A percentile compares a stretch with the other conserved stretches of the same genome.
phyloP scores from a whole-genome alignment of 2,888 invertebrate species.

The Sthenelais limicola region DNA sequence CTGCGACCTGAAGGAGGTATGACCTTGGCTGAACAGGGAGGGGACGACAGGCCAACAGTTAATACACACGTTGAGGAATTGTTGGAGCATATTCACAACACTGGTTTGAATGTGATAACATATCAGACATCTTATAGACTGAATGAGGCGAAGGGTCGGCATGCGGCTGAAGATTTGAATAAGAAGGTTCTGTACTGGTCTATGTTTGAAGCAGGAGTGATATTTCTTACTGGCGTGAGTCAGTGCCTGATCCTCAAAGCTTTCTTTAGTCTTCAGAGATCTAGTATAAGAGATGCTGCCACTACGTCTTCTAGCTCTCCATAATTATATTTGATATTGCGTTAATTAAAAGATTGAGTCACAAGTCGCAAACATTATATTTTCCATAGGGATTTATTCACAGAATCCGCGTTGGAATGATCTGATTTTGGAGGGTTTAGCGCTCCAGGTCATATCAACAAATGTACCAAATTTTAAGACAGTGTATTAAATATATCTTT shows the following conservation, averaged over 20 bases:
- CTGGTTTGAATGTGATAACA: slow-evolving; percentile 49
- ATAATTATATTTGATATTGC: no score
- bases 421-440: no score
- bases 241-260: slow-evolving; percentile 65
- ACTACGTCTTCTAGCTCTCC: no score
- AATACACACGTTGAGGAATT: slow-evolving; percentile 54
- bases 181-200: slow-evolving; percentile 64
- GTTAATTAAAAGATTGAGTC: no score
- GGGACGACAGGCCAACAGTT: slow-evolving; percentile 58
- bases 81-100: slow-evolving; percentile 47
- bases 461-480: no score
- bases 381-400: no score
- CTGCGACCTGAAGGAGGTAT: slow-evolving; percentile 58
- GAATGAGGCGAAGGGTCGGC: slow-evolving; percentile 64
- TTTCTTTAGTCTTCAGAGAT: slow-evolving; percentile 58
- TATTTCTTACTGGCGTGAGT: slow-evolving; percentile 64
- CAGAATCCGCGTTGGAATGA: no score
- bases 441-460: no score
- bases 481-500: no score
- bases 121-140: slow-evolving; percentile 62
- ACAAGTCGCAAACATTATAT: no score
- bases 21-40: slow-evolving; percentile 60
- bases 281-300: no score
- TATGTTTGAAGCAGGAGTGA: slow-evolving; percentile 58
- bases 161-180: slow-evolving; percentile 63